A percentile compares a stretch with the other conserved stretches of the same genome.
Conservation (phyloP, 2,888 invertebrate genomes). For the Aethes cnicana region DNA sequence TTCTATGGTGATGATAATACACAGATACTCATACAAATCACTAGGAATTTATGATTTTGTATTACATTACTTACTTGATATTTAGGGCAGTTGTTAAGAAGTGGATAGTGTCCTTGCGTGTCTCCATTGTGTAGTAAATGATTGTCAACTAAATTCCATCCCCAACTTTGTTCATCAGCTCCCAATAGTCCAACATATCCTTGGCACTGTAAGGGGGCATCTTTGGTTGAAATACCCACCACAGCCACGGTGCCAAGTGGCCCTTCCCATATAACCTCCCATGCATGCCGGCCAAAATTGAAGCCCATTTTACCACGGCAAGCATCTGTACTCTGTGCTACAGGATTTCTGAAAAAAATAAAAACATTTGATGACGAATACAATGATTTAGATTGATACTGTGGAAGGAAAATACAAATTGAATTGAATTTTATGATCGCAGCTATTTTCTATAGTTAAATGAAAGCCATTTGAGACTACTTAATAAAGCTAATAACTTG, state of each 20-base stretch:
- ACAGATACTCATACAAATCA: too few species aligned
- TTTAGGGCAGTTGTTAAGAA: slow-evolving; percentile 97
- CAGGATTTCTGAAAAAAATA: slow-evolving; percentile 89
- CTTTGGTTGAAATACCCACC: slow-evolving; percentile 96
- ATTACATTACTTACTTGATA: slow-evolving; percentile 89
- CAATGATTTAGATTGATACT: not conserved
- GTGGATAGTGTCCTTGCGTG: slow-evolving; percentile 95
- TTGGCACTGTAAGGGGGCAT: slow-evolving; percentile 95
- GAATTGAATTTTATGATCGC: not conserved
- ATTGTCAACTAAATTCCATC: slow-evolving; percentile 99
- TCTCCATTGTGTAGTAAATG: slow-evolving; percentile 97
- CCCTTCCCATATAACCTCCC: slow-evolving; percentile 99
- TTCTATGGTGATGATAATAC: too few species aligned
- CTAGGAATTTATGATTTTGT: too few species aligned
- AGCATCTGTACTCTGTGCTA: slow-evolving; percentile 99
- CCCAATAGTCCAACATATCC: slow-evolving; percentile 98
- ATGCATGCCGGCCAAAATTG: slow-evolving; percentile 95
- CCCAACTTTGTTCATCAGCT: slow-evolving; percentile 98
- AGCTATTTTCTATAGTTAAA: too few species aligned
- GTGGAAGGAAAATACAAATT: too few species aligned
- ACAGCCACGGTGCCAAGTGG: slow-evolving; percentile 99
- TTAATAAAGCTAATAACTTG: too few species aligned
- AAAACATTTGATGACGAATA: not conserved
- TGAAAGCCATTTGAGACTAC: too few species aligned
- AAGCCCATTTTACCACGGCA: slow-evolving; percentile 95